These are phyloP conservation scores for Tinamus guttatus DNA, from an alignment of 2,113 vertebrate species.

Conservation along the genomic window DNA sequence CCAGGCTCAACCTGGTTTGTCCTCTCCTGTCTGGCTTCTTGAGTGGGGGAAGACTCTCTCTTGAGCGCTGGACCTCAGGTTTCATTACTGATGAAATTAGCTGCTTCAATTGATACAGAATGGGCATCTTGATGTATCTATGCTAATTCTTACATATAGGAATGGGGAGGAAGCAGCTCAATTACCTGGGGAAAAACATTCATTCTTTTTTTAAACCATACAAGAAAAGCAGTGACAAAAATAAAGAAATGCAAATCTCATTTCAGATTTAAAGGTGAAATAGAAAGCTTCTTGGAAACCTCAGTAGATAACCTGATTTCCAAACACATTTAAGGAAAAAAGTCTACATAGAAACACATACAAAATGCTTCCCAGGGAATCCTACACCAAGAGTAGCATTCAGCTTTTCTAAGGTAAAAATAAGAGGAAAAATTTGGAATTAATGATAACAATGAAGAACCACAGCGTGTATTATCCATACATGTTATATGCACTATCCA, in stretches of 20 bases:
- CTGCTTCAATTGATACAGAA: background rate
- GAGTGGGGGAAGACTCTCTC: background rate
- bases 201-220: background rate
- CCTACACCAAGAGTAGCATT: background rate
- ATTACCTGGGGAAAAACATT: background rate
- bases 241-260: constrained; percentile 13
- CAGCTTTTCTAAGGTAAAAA: background rate
- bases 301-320: constrained; percentile 68
- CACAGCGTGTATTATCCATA: constrained; percentile 2
- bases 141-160: background rate
- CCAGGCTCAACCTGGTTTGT: background rate
- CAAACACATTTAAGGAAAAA: constrained; percentile 9
- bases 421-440: background rate
- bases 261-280: constrained; percentile 29
- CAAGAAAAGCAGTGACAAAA: background rate
- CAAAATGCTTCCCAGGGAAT: background rate
- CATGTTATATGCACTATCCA: background rate
- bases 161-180: background rate
- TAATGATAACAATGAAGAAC: constrained; percentile 32
- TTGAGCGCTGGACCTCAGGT: background rate
- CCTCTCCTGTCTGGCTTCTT: background rate
- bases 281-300: constrained; percentile 21
- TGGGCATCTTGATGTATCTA: background rate
- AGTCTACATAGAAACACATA: constrained; percentile 6
- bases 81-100: background rate